Base-by-base conservation (phyloP, 2,113 vertebrate species). In the Bubalus kerabau region DNA sequence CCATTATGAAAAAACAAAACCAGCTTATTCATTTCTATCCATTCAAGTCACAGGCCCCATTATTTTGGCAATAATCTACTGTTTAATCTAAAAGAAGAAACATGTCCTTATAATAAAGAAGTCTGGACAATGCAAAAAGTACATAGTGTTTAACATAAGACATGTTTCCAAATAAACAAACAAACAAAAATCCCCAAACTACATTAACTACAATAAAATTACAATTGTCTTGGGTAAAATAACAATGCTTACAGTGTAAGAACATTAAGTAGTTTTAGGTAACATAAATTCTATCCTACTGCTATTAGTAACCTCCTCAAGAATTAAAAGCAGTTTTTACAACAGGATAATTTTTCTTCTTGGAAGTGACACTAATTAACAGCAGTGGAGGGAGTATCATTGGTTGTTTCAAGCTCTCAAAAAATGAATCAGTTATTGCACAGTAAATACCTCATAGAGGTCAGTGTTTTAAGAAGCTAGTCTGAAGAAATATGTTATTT, bases 361-460 rank as follows among this genome's bases (percentile, higher is more conserved):
- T 97, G 98, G 98, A 99, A 99, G 98, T 98, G 98, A 98, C 97
- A 98, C 98, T 98, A 98, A 97, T 95, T 98, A 99, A 99, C 98
- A 99, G 99, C 98, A 99, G 98, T 98, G 98, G 98, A 98, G 98
- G 99, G 97, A 96, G 98, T 98, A 99, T 98, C 99, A 99, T 94
- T 95, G 98, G 98, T 99, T 98, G 98, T 98, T 99, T 99, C 99
- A 99, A 99, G 99, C 99, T 99, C 99, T 98, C 98, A 98, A 98
- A 98, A 98, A 98, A 98, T 99, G 96, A 98, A 99, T 99, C 98
- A 98, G 98, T 98, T 99, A 99, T 99, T 99, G 99, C 99, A 99
- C 99, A 99, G 98, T 99, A 99, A 99, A 98, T 98, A 99, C 99
- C 99, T 99, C 99, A 99, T 48, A 98, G 99, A 99, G 99, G 99